Percentiles rank a stretch among this genome's conserved stretches.
Conservation (phyloP, 2,113 vertebrate genomes). For the Hypanus sabinus region DNA sequence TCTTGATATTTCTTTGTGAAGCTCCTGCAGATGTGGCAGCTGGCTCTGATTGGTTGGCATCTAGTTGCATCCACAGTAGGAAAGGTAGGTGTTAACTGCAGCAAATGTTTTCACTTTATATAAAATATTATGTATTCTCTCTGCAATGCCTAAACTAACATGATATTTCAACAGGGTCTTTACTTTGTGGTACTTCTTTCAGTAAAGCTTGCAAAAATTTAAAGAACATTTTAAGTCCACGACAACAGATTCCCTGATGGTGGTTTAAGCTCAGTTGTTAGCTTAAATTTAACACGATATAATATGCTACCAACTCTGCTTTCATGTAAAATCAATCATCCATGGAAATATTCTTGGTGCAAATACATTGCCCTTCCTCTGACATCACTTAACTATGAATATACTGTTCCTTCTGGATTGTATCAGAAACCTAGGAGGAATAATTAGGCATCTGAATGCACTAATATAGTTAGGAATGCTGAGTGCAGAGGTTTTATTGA, state of each 20-base stretch:
- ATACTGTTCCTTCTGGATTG: neutral
- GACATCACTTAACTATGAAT: neutral
- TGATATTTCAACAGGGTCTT: slow-evolving; percentile 10
- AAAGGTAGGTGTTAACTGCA: neutral
- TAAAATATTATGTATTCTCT: slow-evolving; percentile 22
- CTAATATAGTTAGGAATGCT: neutral
- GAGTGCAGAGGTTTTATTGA: too few relatives aligned
- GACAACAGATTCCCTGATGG: neutral
- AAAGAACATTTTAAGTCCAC: neutral
- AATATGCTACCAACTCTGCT: neutral
- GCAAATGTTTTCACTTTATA: slow-evolving; percentile 11
- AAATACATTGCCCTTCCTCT: neutral
- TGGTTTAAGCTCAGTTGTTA: slow-evolving; percentile 8
- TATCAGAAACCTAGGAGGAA: neutral
- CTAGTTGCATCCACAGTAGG: slow-evolving; percentile 3
- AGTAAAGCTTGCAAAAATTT: neutral
- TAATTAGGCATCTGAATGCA: neutral
- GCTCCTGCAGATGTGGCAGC: neutral
- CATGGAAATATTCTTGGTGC: neutral
- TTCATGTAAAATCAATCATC: neutral
- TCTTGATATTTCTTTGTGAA: neutral
- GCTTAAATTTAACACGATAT: neutral
- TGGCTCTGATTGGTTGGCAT: neutral
- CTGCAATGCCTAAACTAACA: neutral
- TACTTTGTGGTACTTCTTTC: neutral